phyloP scores from a whole-genome alignment of 2,113 vertebrate genomes.

The Donacobius atricapilla region DNA sequence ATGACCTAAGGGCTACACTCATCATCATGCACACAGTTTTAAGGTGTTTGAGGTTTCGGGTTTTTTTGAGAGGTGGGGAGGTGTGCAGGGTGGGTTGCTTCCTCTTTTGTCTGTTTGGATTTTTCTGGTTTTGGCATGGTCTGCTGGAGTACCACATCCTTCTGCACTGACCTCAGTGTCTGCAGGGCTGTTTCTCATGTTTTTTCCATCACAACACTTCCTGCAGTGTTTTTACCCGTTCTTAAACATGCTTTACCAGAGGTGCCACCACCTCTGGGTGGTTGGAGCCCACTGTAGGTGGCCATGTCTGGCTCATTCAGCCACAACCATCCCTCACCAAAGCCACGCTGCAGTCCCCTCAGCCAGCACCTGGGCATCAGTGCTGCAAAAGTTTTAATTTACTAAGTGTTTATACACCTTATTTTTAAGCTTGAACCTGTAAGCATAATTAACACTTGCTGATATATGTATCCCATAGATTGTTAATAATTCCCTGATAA shows the following conservation, averaged over 20 bases:
- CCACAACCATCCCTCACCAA: neutral
- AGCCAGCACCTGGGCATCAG: neutral
- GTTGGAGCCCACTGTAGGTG: accelerated
- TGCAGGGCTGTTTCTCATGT: neutral
- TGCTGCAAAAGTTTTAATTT: neutral
- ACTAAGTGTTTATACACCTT: neutral
- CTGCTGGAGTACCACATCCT: neutral
- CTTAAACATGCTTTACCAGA: accelerated
- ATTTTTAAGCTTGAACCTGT: neutral
- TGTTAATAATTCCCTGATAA: neutral
- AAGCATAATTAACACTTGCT: neutral
- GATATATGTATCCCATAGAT: neutral
- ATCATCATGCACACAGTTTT: neutral
- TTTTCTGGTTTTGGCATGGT: neutral
- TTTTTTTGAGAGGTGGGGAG: neutral
- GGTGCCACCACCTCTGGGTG: too few species aligned
- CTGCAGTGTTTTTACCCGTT: neutral
- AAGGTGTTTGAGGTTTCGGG: neutral
- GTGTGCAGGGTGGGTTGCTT: neutral
- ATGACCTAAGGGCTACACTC: neutral
- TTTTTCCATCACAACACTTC: neutral
- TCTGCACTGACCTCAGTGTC: neutral
- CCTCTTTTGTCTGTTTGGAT: neutral
- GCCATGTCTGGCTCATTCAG: accelerated
- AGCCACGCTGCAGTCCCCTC: neutral